Base-by-base conservation (phyloP, 2,888 invertebrate genomes). In the Notodonta dromedarius region DNA sequence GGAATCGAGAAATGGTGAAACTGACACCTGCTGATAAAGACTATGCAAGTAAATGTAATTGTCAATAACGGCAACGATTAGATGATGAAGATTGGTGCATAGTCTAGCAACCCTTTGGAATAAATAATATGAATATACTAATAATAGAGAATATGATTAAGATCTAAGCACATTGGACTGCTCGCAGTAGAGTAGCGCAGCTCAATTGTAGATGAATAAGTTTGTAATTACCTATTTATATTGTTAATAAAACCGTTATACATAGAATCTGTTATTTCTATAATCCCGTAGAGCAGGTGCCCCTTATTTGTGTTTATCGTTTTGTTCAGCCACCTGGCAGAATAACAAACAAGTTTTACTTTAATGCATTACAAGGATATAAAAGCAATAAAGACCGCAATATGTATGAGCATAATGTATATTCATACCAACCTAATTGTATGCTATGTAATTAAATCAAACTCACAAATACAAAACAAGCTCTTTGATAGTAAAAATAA, bases 201-300 rank as follows among this genome's bases (percentile, higher is more conserved):
- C 92, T 93, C 92, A 93, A 92, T 90, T 89, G 91, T 93, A 92
- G 91, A 80, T 69, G 75, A 83, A 84, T 92, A 91, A 90, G 90
- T 93, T 93, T 93, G 89, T 92, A 92, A 92, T 89, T 92, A 90
- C 80, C 87, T 90, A 91, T 93, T 93, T 92, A 92, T 93, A 93
- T 93, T 93, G 93, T 93, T 93, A 93, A 91, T 93, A 93, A 93
- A 93, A 93, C 85, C 87, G 93, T 93, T 93, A 92, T 90, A 89
- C 84, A 90, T 91, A 91, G 88, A 84, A 74, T 77, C 67, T 56
- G 40, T 60, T 73, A 73, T 82, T 78, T 78, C 72, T 71, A 75
- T 76, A 14, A 9, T 56, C 35, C 16, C 14, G 8, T 48, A 24
- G 9, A 2, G 5, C 57, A 59, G 14, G n/a, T 48, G 13, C 2